Conservation (phyloP, 2,797 vertebrate genomes). For the Hylomyscus alleni region DNA sequence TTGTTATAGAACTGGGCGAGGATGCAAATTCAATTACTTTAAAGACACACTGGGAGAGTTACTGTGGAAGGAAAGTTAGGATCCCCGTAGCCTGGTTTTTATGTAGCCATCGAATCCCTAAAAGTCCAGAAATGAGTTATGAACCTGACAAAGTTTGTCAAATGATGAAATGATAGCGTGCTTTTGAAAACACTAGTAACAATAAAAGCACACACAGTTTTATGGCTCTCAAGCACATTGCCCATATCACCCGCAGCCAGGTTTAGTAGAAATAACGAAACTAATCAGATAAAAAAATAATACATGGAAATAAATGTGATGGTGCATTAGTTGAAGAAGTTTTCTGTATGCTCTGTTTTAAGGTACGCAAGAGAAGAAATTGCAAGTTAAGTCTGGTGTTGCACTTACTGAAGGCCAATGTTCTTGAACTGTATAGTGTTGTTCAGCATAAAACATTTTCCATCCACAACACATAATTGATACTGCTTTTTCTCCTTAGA, state of each 20-base stretch:
- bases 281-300: slow-evolving; percentile 86
- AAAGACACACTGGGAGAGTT: slow-evolving; percentile 70
- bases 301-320: slow-evolving; percentile 83
- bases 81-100: slow-evolving; percentile 75
- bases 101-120: slow-evolving; percentile 76
- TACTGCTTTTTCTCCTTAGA: slow-evolving; percentile 30
- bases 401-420: background rate
- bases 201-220: slow-evolving; percentile 80
- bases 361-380: slow-evolving; percentile 83
- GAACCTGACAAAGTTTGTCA: slow-evolving; percentile 76
- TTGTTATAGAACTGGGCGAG: slow-evolving; percentile 73
- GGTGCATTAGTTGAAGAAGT: slow-evolving; percentile 81
- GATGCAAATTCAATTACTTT: slow-evolving; percentile 80
- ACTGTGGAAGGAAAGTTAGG: slow-evolving; percentile 65
- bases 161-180: slow-evolving; percentile 61
- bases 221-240: slow-evolving; percentile 83
- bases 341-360: slow-evolving; percentile 77
- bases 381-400: slow-evolving; percentile 83
- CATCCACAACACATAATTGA: background rate
- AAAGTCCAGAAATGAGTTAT: slow-evolving; percentile 71
- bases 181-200: slow-evolving; percentile 78
- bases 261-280: slow-evolving; percentile 82
- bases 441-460: slow-evolving; percentile 46
- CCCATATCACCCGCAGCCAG: slow-evolving; percentile 79
- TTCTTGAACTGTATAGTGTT: slow-evolving; percentile 57